phyloP scores from a whole-genome alignment of 2,113 vertebrate species.

The Hippocampus mohnikei region DNA sequence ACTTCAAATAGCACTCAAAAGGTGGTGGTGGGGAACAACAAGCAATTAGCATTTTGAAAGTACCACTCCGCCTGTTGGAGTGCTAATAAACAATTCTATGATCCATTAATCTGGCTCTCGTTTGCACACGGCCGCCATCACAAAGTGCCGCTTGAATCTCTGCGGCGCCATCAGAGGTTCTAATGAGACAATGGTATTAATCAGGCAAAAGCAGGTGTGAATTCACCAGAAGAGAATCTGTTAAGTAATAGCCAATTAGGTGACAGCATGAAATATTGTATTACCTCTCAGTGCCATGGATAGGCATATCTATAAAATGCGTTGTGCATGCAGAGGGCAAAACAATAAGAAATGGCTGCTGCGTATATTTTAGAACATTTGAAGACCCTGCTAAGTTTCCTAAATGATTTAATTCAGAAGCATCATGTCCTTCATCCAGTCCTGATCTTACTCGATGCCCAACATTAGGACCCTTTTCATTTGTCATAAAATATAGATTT shows the following conservation, averaged over 20 bases:
- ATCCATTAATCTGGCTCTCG: slow-evolving; percentile 61
- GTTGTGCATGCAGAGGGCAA: background rate
- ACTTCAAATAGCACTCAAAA: slow-evolving; percentile 56
- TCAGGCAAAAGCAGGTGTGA: slow-evolving; percentile 49
- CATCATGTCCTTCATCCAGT: background rate
- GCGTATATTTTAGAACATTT: background rate
- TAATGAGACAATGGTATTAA: slow-evolving; percentile 59
- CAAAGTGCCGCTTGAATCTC: slow-evolving; percentile 56
- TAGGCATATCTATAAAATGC: background rate
- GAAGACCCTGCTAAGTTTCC: background rate
- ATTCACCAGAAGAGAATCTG: slow-evolving; percentile 23
- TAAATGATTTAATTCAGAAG: slow-evolving; percentile 1
- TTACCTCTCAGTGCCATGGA: slow-evolving; percentile 20
- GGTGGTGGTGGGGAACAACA: slow-evolving; percentile 51
- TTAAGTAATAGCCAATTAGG: slow-evolving; percentile 15
- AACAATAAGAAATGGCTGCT: background rate
- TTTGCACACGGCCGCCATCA: slow-evolving; percentile 44
- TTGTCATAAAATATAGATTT: no score
- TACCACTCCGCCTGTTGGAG: slow-evolving; percentile 51
- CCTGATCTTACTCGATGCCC: background rate
- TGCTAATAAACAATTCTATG: slow-evolving; percentile 63
- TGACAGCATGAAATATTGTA: slow-evolving; percentile 21
- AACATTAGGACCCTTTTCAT: background rate
- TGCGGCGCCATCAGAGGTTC: slow-evolving; percentile 35
- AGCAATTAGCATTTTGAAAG: slow-evolving; percentile 59